A percentile compares a stretch with the other conserved stretches of the same genome.
Evolutionary conservation across 30 jellyfish, hydroid and myxozoan genomes (phyloP).

Genomic region (Aurelia aurita complex sp. Pacific): DNA sequence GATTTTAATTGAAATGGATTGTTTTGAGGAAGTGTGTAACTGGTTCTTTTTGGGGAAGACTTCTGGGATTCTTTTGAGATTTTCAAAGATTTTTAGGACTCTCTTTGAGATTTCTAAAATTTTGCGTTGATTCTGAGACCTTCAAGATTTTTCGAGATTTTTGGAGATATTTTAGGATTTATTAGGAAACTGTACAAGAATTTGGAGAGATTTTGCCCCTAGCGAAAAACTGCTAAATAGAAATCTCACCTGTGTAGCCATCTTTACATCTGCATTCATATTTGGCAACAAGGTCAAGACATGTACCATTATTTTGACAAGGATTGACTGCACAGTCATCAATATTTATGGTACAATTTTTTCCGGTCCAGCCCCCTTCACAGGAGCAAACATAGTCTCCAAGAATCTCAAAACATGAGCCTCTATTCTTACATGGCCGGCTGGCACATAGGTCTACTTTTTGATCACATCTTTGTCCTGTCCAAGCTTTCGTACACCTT

Average conservation of each 20-base stretch:
- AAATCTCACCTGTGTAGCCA: slow-evolving; percentile 69
- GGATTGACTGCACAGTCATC: slow-evolving; percentile 73
- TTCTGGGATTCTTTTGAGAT: too few relatives aligned
- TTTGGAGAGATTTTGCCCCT: too few relatives aligned
- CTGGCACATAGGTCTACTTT: slow-evolving; percentile 40
- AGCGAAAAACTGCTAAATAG: not conserved
- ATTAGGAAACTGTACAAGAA: too few relatives aligned
- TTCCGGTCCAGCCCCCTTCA: slow-evolving; percentile 73
- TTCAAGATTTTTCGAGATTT: too few relatives aligned
- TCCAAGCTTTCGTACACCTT: slow-evolving; percentile 41
- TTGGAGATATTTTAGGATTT: too few relatives aligned
- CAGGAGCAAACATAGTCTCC: slow-evolving; percentile 65
- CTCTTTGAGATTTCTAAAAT: too few relatives aligned
- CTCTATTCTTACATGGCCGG: slow-evolving; percentile 71
- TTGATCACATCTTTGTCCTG: slow-evolving; percentile 72
- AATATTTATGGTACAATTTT: slow-evolving; percentile 51
- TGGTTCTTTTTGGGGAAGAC: too few relatives aligned
- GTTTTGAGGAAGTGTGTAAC: too few relatives aligned
- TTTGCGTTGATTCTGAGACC: too few relatives aligned
- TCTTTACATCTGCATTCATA: slow-evolving; percentile 64
- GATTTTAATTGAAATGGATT: too few relatives aligned
- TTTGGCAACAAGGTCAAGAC: slow-evolving; percentile 64
- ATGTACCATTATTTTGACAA: slow-evolving; percentile 65
- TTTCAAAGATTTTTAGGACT: too few relatives aligned
- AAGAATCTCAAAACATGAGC: slow-evolving; percentile 23